Base-by-base conservation (phyloP, 2,113 vertebrate genomes). In the Periophthalmodon schlosseri region DNA sequence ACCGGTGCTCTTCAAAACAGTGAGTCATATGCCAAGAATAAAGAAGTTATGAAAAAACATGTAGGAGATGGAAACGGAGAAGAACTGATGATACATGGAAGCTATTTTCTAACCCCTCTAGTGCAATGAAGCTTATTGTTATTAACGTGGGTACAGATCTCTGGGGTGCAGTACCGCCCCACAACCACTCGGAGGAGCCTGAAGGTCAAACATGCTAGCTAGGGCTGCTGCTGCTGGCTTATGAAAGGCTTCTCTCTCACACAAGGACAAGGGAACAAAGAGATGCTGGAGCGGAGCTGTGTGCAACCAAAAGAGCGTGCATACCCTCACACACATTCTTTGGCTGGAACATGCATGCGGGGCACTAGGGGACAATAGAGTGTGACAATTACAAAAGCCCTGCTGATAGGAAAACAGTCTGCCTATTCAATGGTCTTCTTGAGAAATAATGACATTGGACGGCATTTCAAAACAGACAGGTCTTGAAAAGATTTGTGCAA, bases 191-290 rank as follows among this genome's bases (percentile, higher is more conserved):
- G 86, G 90, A 84, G 91, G 90, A 88, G 87, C 87, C 70, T 93
- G 90, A 93, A 93, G 91, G 88, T 91, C 86, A 93, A 91, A 91
- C 82, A 89, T 84, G 89, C 87, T 75, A 89, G 91, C 90, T 90
- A 79, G 86, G 77, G 72, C 80, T 82, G 85, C 76, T 68, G 78
- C 57, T 68, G 78, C 61, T 33, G 75, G 88, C 88, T 91, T 90
- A 90, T 91, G 89, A 91, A 91, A 91, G 90, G 90, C 83, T 24
- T 67, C 75, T 81, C 81, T 82, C 89, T 87, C 80, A 72, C 87
- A 89, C 91, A 93, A 91, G 89, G 90, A 92, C 90, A 82, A 88
- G 86, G 84, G 87, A 89, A 91, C 90, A 90, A 91, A 91, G 91
- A 91, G 86, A 87, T 86, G 83, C 83, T 85, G 81, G 82, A 86